A percentile compares a stretch with the other conserved stretches of the same genome.
These are phyloP conservation scores for Scaptomyza pallida DNA, from an alignment of 1,140 invertebrate species.

Conservation along the genomic window DNA sequence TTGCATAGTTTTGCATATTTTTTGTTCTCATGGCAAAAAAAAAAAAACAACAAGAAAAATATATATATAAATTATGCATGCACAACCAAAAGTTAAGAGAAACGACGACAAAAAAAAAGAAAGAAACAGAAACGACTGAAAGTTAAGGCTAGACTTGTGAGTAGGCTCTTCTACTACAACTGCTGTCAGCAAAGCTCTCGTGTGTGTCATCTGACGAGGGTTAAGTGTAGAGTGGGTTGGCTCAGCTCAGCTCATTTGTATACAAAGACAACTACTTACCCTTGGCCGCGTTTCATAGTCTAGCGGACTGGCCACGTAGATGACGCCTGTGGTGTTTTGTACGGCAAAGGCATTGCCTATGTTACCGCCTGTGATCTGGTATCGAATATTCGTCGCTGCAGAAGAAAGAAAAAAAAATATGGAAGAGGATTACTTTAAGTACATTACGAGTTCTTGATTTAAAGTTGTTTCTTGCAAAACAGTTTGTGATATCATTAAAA, in stretches of 20 bases:
- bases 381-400: slow-evolving; percentile 90
- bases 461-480: background rate
- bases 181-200: slow-evolving; percentile 22
- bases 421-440: slow-evolving; percentile 3
- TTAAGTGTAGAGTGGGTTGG: background rate
- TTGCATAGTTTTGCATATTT: slow-evolving; percentile 79
- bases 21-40: slow-evolving; percentile 44
- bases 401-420: slow-evolving; percentile 66
- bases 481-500: slow-evolving; percentile 26
- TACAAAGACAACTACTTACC: slow-evolving; percentile 84
- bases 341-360: slow-evolving; percentile 91
- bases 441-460: background rate
- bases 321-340: slow-evolving; percentile 89
- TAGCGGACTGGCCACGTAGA: slow-evolving; percentile 89
- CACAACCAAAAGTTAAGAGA: slow-evolving; percentile 64
- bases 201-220: background rate
- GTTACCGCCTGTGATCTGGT: slow-evolving; percentile 91
- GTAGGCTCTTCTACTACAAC: slow-evolving; percentile 7
- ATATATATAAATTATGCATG: slow-evolving; percentile 82
- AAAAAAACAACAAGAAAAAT: slow-evolving; percentile 64
- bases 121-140: slow-evolving; percentile 32
- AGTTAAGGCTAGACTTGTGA: slow-evolving; percentile 33
- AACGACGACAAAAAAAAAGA: slow-evolving; percentile 33
- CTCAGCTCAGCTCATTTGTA: background rate
- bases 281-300: slow-evolving; percentile 91